These are phyloP conservation scores for Mactra quadrangularis DNA, from an alignment of 1,140 invertebrate species.

Conservation along the genomic window DNA sequence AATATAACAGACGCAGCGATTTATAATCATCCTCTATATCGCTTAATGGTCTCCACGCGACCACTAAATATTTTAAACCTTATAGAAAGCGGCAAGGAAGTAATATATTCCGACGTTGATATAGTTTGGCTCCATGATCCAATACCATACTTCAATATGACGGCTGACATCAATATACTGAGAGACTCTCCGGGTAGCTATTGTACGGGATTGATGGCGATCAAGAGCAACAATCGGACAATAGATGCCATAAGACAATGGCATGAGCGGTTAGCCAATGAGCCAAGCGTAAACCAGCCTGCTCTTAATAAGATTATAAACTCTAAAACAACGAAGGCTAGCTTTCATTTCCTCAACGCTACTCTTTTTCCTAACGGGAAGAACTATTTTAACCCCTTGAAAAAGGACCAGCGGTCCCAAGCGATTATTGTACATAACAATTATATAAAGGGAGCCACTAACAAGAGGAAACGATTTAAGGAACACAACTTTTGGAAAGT, in stretches of 20 bases:
- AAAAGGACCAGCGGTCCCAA: not conserved
- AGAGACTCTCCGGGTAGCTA: not conserved
- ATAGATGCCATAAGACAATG: not conserved
- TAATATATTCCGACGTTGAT: slow-evolving; percentile 5
- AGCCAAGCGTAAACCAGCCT: not conserved
- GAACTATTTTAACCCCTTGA: not conserved
- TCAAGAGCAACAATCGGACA: not conserved
- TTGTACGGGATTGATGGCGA: slow-evolving; percentile 4
- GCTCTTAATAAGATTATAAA: not conserved
- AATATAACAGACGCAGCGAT: no score
- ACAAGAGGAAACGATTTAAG: not conserved
- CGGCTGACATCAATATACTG: not conserved
- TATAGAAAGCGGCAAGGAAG: not conserved
- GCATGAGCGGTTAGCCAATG: not conserved
- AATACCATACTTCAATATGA: not conserved
- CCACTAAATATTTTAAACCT: not conserved
- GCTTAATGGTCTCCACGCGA: no score
- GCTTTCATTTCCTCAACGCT: not conserved
- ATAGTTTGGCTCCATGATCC: slow-evolving; percentile 4
- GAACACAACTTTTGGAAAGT: not conserved
- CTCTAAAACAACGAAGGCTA: not conserved
- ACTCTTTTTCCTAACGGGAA: not conserved
- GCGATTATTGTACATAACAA: not conserved
- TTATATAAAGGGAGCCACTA: not conserved
- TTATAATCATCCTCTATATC: no score